Percentiles rank a stretch among this genome's conserved stretches.
Conservation (phyloP, 2,113 vertebrate species). For the Hydrolagus affinis region DNA sequence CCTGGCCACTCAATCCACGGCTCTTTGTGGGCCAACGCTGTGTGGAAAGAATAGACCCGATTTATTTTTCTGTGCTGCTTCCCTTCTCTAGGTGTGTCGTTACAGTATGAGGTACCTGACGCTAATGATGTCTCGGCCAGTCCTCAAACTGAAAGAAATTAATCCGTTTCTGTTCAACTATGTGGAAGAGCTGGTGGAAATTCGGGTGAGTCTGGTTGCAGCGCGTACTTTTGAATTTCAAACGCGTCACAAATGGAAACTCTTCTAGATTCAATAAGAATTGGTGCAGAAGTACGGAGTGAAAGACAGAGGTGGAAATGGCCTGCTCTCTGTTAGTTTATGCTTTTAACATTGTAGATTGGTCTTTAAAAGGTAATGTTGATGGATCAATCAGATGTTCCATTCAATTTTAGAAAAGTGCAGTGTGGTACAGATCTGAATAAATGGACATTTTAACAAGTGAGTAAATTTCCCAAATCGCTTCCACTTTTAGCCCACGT, state of each 20-base stretch:
- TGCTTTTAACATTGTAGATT: too few species aligned
- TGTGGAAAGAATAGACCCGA: neutral
- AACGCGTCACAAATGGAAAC: neutral
- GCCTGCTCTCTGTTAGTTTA: too few species aligned
- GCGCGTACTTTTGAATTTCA: neutral
- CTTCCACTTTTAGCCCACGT: neutral
- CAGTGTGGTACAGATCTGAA: too few species aligned
- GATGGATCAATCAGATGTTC: too few species aligned
- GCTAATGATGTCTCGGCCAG: conserved; percentile 82
- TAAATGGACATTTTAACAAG: too few species aligned
- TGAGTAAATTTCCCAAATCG: too few species aligned
- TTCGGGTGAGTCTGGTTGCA: conserved; percentile 62
- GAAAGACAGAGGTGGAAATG: too few species aligned
- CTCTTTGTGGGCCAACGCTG: too few species aligned
- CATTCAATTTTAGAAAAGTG: too few species aligned
- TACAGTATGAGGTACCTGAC: conserved; percentile 86
- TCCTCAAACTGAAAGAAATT: conserved; percentile 82
- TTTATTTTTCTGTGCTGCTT: neutral
- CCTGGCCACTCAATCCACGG: too few species aligned
- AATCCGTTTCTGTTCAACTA: conserved; percentile 96
- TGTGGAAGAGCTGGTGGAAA: conserved; percentile 94
- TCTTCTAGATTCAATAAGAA: neutral
- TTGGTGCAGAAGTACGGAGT: too few species aligned
- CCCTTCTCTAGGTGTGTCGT: conserved; percentile 72
- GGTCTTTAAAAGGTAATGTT: too few species aligned